Conservation (phyloP, 2,888 invertebrate species). For the Heliconius ismenius region DNA sequence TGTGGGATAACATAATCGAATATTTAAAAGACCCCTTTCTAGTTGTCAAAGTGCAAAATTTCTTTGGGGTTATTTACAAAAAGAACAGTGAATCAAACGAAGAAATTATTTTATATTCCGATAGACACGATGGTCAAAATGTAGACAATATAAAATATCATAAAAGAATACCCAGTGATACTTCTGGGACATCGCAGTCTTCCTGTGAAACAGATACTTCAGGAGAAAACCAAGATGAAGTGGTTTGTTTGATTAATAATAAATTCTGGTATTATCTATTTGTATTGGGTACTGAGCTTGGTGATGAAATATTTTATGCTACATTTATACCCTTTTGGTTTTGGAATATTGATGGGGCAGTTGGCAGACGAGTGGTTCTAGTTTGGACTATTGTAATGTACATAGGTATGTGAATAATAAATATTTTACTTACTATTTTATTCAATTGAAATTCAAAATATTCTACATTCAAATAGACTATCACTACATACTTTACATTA, state of each 20-base stretch:
- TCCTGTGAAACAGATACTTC: conserved; percentile 71
- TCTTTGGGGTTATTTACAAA: conserved; percentile 87
- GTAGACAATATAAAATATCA: conserved; percentile 64
- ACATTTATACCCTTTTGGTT: conserved; percentile 96
- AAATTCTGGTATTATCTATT: conserved; percentile 93
- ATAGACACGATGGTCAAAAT: conserved; percentile 54
- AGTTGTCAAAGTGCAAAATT: conserved; percentile 89
- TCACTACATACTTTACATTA: no score
- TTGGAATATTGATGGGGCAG: conserved; percentile 95
- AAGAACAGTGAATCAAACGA: conserved; percentile 52
- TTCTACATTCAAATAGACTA: no score
- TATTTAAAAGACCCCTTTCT: conserved; percentile 88
- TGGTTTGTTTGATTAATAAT: conserved; percentile 83
- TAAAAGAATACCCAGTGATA: conserved; percentile 70
- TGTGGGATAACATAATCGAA: conserved; percentile 81
- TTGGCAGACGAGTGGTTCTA: conserved; percentile 90
- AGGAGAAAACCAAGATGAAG: conserved; percentile 62
- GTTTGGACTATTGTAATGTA: conserved; percentile 93
- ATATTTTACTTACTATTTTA: background rate
- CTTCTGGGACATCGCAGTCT: conserved; percentile 67
- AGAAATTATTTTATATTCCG: conserved; percentile 60
- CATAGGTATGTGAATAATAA: conserved; percentile 81
- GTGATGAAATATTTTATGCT: conserved; percentile 95
- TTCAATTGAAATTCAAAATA: no score
- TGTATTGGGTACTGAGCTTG: conserved; percentile 91